A percentile compares a stretch with the other conserved stretches of the same genome.
Evolutionary conservation across 2,888 invertebrate species (phyloP).

Genomic region (Unio pictorum): DNA sequence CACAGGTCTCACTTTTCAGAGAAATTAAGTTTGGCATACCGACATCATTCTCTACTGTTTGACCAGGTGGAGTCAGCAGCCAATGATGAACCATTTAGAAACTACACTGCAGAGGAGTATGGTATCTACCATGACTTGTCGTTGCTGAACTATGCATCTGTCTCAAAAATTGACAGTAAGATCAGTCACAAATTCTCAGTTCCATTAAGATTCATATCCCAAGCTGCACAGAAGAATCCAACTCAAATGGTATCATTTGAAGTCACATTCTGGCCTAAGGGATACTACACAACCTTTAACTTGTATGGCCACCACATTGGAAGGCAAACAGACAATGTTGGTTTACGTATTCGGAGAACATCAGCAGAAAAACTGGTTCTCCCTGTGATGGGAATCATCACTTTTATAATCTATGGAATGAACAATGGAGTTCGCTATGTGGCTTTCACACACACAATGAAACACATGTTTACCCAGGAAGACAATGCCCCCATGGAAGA

Average conservation of each 20-base stretch:
- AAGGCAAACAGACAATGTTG: conserved; percentile 50
- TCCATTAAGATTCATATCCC: conserved; percentile 40
- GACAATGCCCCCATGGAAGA: conserved; percentile 34
- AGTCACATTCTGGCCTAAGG: conserved; percentile 56
- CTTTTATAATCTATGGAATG: conserved; percentile 57
- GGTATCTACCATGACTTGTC: conserved; percentile 45
- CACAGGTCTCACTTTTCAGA: conserved; percentile 42
- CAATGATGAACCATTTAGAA: conserved; percentile 46
- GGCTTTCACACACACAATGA: conserved; percentile 45
- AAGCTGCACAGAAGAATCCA: conserved; percentile 13
- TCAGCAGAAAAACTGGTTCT: conserved; percentile 10
- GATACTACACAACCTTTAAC: conserved; percentile 54
- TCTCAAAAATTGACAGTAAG: conserved; percentile 57
- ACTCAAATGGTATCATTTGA: conserved; percentile 36
- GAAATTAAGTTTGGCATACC: conserved; percentile 51
- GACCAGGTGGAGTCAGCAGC: conserved; percentile 30
- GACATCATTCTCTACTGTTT: conserved; percentile 59
- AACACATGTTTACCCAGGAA: conserved; percentile 39
- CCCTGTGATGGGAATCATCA: conserved; percentile 32
- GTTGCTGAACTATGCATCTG: conserved; percentile 45
- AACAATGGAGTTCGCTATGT: conserved; percentile 57
- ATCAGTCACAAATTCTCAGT: conserved; percentile 41
- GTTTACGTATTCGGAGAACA: conserved; percentile 44
- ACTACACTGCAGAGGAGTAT: conserved; percentile 49
- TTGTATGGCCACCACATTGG: conserved; percentile 59